Evolutionary conservation across 1,140 invertebrate species (phyloP).

Genomic region (Cardiocondyla obscurior): DNA sequence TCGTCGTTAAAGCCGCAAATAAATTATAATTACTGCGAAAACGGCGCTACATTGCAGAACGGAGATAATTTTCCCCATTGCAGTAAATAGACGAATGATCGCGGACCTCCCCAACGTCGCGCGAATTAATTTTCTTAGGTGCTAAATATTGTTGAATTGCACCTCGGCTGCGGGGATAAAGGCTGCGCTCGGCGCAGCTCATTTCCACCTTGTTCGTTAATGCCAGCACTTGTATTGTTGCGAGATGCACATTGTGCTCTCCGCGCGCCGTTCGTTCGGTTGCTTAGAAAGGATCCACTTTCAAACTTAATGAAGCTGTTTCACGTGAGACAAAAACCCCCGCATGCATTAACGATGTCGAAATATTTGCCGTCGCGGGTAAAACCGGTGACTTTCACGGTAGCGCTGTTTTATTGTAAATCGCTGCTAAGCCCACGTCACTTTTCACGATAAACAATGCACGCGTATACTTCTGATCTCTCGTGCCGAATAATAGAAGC

Average conservation of each 20-base stretch:
- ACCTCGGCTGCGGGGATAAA: neutral
- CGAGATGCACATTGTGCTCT: neutral
- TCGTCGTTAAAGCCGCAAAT: constrained; percentile 5
- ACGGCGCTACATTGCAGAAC: neutral
- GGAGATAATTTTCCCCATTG: constrained; percentile 15
- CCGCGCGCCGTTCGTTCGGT: neutral
- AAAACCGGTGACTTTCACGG: neutral
- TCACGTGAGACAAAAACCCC: neutral
- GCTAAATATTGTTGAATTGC: constrained; percentile 8
- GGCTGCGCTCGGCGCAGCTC: neutral
- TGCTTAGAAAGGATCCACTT: neutral
- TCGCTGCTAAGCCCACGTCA: neutral
- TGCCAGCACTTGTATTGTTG: neutral
- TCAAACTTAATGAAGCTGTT: neutral
- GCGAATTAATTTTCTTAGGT: neutral
- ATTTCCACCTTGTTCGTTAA: neutral
- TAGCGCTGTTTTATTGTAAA: neutral
- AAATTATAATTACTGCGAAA: constrained; percentile 41
- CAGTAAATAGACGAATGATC: constrained; percentile 7
- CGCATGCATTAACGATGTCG: neutral
- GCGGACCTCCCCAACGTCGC: neutral
- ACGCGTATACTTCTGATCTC: constrained; percentile 2
- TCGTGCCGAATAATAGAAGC: neutral
- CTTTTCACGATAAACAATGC: neutral
- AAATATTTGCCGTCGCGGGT: neutral